Base-by-base conservation (phyloP, 2,113 vertebrate species). In the Nothocercus julius region DNA sequence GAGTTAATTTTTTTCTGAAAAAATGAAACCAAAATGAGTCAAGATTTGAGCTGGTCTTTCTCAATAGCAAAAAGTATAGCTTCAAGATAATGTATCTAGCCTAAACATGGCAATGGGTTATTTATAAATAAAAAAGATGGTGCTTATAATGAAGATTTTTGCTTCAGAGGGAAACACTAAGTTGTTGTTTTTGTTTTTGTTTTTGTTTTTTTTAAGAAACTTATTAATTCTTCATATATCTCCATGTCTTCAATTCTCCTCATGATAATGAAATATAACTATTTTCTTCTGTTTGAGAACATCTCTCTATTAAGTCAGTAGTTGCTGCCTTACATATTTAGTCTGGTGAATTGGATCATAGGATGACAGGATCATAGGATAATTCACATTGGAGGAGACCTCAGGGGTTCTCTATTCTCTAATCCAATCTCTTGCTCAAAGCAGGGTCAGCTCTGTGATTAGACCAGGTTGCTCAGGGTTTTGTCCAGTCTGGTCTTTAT, bases 251-350 rank as follows among this genome's bases (percentile, higher is more conserved):
- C 64, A 90, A 32, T 72, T 64, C 72, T 90, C 69, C 36, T 51
- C 66, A 79, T 59, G 49, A 21, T 85, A 42, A 15, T 79, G 44
- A 85, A 67, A n/a, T 45, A 72, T 34, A 90, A 79, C 30, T 66
- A 59, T 90, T 84, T 84, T 84, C 73, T 84, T 90, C 51, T 66
- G 49, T 85, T 90, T 66, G 59, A 90, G 67, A 79, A 82, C 36
- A 59, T 51, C 11, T 51, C 11, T 84, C 42, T 78, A 58, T 79
- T 79, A 85, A 73, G 66, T 51, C 49, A 72, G 49, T 84, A 72
- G 49, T 84, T 79, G 30, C 58, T 84, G 66, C 73, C 58, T 84
- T 72, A 84, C 49, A 84, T 72, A 90, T 58, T 24, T 58, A 90
- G 51, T 84, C 34, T 90, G 73, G 84, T 90, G 49, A 84, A 84